A percentile compares a stretch with the other conserved stretches of the same genome.
phyloP scores from a whole-genome alignment of 2,888 invertebrate genomes.

The Cheiracanthium punctorium region DNA sequence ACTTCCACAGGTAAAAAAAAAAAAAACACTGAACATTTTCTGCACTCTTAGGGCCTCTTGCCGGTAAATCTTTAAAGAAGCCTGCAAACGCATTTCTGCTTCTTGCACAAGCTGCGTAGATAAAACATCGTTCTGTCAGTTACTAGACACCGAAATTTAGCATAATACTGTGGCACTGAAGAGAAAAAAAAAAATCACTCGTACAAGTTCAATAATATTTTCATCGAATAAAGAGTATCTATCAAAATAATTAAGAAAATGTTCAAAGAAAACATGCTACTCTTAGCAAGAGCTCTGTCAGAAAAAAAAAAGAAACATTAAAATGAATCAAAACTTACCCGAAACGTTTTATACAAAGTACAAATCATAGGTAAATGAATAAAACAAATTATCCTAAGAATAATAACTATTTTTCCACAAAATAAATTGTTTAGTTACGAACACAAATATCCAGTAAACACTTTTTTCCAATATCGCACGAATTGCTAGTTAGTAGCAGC shows the following conservation, averaged over 20 bases:
- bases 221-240: background rate
- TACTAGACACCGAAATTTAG: background rate
- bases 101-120: background rate
- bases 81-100: background rate
- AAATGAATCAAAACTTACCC: background rate
- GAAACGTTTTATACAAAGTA: background rate
- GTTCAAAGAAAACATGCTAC: background rate
- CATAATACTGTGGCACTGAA: slow-evolving; percentile 7
- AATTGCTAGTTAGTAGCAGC: background rate
- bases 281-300: background rate
- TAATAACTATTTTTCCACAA: background rate
- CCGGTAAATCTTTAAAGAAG: background rate
- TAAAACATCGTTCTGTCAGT: background rate
- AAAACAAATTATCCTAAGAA: background rate
- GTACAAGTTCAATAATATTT: background rate
- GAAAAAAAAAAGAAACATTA: background rate
- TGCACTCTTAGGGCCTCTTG: background rate
- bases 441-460: background rate
- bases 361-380: background rate
- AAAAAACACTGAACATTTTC: background rate
- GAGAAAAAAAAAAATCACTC: background rate
- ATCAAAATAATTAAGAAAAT: background rate
- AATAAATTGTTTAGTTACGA: slow-evolving; percentile 1
- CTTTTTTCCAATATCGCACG: background rate
- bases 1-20: background rate